Percentiles rank a stretch among this genome's conserved stretches.
phyloP scores from a whole-genome alignment of 2,797 vertebrate genomes.

The Trematomus bernacchii region DNA sequence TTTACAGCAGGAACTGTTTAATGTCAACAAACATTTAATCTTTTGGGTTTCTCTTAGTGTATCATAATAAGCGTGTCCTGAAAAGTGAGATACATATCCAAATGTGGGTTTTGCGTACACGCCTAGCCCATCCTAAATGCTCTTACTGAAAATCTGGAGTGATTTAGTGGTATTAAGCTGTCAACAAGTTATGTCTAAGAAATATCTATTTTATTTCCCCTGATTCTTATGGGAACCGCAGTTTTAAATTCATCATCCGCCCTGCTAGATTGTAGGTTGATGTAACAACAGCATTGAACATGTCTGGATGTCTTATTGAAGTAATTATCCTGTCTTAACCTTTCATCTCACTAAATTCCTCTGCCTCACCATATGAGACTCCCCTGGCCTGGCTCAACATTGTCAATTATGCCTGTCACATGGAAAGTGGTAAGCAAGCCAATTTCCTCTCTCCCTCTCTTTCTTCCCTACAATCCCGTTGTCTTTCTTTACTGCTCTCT shows the following conservation, averaged over 20 bases:
- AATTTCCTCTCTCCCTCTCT: slow-evolving; percentile 45
- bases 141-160: neutral
- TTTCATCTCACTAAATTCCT: slow-evolving; percentile 76
- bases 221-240: slow-evolving; percentile 27
- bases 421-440: slow-evolving; percentile 71
- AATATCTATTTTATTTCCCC: slow-evolving; percentile 14
- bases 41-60: neutral
- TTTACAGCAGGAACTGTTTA: neutral
- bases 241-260: slow-evolving; percentile 41
- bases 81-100: neutral
- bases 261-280: slow-evolving; percentile 44
- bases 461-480: slow-evolving; percentile 47
- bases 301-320: slow-evolving; percentile 72
- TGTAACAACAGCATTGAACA: slow-evolving; percentile 56
- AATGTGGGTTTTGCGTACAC: neutral
- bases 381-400: slow-evolving; percentile 63
- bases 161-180: slow-evolving; percentile 23
- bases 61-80: neutral
- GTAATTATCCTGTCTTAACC: slow-evolving; percentile 79
- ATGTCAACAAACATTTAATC: neutral
- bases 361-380: slow-evolving; percentile 57
- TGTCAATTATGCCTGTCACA: slow-evolving; percentile 82
- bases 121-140: neutral
- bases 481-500: slow-evolving; percentile 56
- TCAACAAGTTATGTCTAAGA: slow-evolving; percentile 36